Conservation (phyloP, 2,113 vertebrate species). For the Sterrhoptilus dennistouni region DNA sequence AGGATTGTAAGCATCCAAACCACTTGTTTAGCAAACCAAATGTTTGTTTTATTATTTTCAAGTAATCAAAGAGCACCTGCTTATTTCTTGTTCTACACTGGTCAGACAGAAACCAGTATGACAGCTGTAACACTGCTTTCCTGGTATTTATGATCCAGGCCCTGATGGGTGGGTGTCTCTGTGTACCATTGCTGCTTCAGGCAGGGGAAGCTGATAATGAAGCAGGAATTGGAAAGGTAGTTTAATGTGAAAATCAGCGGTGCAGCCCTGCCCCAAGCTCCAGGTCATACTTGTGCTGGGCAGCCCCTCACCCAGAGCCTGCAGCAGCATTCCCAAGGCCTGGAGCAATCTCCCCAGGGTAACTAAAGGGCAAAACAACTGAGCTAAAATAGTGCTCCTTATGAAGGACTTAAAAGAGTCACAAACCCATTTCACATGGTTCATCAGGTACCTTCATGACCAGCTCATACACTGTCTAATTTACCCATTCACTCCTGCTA, state of each 20-base stretch:
- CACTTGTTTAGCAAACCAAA: conserved; percentile 51
- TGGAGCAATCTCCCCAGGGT: not conserved
- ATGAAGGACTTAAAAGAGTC: not conserved
- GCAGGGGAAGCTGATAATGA: not conserved
- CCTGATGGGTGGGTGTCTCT: not conserved
- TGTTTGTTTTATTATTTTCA: conserved; percentile 33
- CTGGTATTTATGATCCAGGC: not conserved
- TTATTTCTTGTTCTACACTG: not conserved
- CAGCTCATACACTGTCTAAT: not conserved
- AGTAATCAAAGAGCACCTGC: conserved; percentile 33
- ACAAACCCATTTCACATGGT: accelerated
- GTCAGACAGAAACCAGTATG: not conserved
- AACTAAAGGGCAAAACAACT: not conserved
- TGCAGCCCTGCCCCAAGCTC: accelerated
- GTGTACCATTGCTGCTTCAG: accelerated
- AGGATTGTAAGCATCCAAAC: conserved; percentile 2
- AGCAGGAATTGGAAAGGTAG: not conserved
- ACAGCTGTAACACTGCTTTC: not conserved
- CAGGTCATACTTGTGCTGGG: accelerated
- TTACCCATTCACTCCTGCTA: not conserved
- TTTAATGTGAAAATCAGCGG: not conserved
- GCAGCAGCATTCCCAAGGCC: not conserved
- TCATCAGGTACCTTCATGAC: not conserved
- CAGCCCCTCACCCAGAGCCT: not conserved
- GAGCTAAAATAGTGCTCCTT: not conserved